Base-by-base conservation (phyloP, 2,888 invertebrate species). In the Trachelus iudaicus region DNA sequence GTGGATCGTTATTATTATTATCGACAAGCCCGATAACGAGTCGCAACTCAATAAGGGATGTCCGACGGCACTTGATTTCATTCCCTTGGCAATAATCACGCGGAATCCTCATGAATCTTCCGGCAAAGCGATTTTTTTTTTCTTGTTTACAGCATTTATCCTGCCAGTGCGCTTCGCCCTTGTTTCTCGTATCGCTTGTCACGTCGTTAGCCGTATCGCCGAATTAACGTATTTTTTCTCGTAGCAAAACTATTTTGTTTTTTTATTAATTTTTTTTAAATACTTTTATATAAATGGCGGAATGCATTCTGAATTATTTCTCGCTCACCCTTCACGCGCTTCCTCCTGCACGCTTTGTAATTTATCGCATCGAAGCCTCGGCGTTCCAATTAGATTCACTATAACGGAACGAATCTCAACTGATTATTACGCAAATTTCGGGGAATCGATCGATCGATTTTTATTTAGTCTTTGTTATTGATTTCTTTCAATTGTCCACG, bases 291-390 rank as follows among this genome's bases (percentile, higher is more conserved):
- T 12, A 81, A 80, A 82, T 76, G 79, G 81, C 82, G 85, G 85
- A 85, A 85, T 84, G 85, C 85, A 84, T 85, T 76, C 80, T 81
- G 81, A 74, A 81, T 82, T 73, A 76, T 75, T 56, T 79, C 68
- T 31, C 75, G 68, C 76, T 71, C 71, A 31, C 71, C 71, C 71
- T 71, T 33, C 35, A 23, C 30, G 23, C 31, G 68, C 80, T 75
- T 69, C 77, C 37, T 73, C n/a, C 34, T 56, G 56, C 56, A 56
- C 56, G 23, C 56, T 56, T 56, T 56, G 23, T 6, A 56, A 56
- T 23, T 6, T 6, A 56, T 56, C 56, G 56, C 23, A 56, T 23
- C 56, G 23, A 56, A 56, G 56, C 23, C 56, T 56, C 56, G 56
- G 23, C 56, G 6, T 56, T 23, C 23, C 56, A 23, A 56, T 56